phyloP scores from a whole-genome alignment of 2,797 vertebrate species.

The Sebastiscus albofasciatus region DNA sequence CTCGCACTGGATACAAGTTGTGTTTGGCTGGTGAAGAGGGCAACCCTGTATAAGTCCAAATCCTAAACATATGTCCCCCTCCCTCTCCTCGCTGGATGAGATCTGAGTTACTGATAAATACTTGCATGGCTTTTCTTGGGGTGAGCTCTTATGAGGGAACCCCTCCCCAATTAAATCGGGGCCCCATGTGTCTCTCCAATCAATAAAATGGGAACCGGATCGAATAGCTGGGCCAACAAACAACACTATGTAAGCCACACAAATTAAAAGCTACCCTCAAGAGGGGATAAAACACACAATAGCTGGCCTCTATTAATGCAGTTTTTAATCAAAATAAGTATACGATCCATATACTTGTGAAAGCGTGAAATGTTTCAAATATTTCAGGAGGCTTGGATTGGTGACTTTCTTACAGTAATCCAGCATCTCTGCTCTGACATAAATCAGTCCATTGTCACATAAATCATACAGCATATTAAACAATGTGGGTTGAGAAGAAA shows the following conservation, averaged over 20 bases:
- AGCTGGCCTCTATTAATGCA: conserved; percentile 22
- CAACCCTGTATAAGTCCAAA: conserved; percentile 69
- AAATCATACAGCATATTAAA: conserved; percentile 77
- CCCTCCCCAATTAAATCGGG: conserved; percentile 73
- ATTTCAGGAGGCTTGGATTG: conserved; percentile 37
- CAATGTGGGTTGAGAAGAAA: conserved; percentile 79
- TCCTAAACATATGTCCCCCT: conserved; percentile 80
- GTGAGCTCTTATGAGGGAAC: conserved; percentile 65
- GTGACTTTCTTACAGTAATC: conserved; percentile 24
- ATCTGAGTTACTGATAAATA: conserved; percentile 80
- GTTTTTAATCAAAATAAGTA: conserved; percentile 44
- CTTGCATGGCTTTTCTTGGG: conserved; percentile 68
- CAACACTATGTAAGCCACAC: conserved; percentile 53
- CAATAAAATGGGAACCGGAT: conserved; percentile 69
- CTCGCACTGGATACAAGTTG: conserved; percentile 50
- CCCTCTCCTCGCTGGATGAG: conserved; percentile 62
- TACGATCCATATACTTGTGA: conserved; percentile 41
- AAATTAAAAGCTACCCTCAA: conserved; percentile 51
- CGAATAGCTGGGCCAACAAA: conserved; percentile 62
- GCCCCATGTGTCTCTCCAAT: conserved; percentile 70
- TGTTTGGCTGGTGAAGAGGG: conserved; percentile 69
- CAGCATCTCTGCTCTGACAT: conserved; percentile 55
- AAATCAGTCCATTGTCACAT: conserved; percentile 68
- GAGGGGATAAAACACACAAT: conserved; percentile 22
- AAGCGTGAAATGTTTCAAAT: conserved; percentile 46